A percentile compares a stretch with the other conserved stretches of the same genome.
Conservation (phyloP, 2,888 invertebrate species). For the Rotaria macrura region DNA sequence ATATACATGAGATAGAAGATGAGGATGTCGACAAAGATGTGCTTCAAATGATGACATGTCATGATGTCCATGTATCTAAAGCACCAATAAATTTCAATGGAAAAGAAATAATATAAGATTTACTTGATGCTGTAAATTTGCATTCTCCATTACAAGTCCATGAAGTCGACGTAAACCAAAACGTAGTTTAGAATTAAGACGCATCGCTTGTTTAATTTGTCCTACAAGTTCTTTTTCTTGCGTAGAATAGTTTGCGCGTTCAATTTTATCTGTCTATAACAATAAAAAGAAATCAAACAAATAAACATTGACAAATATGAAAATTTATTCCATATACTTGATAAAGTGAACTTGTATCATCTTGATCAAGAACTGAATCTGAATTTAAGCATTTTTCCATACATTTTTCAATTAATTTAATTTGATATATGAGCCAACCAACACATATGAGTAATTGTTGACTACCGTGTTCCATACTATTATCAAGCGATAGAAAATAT, state of each 20-base stretch:
- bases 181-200: not conserved
- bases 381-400: not conserved
- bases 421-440: constrained; percentile 14
- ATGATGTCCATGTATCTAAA: not conserved
- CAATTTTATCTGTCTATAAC: not conserved
- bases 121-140: not conserved
- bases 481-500: not conserved
- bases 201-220: not conserved
- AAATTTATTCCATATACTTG: not conserved
- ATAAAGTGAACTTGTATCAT: not conserved
- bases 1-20: not conserved
- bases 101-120: not conserved
- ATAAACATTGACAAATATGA: too few relatives aligned
- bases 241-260: not conserved
- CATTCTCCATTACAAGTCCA: not conserved
- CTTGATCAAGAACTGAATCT: not conserved
- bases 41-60: constrained; percentile 10
- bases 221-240: not conserved
- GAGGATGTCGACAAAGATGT: constrained; percentile 10
- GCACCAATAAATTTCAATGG: not conserved
- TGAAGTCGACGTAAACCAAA: not conserved
- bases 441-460: not conserved
- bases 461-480: not conserved
- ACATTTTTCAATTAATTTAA: not conserved
- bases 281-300: not conserved